These are phyloP conservation scores for Drosophila lacteicornis DNA, from an alignment of 1,140 invertebrate species.

Conservation along the genomic window DNA sequence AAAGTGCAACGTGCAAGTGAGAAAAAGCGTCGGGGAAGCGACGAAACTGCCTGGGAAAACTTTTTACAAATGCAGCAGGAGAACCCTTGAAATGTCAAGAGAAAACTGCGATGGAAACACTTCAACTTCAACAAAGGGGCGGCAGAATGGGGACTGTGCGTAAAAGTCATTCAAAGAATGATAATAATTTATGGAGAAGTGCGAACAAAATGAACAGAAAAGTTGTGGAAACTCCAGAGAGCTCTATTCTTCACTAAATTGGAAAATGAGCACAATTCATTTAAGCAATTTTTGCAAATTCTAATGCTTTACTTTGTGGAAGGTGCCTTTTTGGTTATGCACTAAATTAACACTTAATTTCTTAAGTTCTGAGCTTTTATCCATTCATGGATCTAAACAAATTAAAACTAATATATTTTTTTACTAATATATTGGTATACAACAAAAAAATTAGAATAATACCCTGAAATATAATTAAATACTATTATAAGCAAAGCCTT, in stretches of 20 bases:
- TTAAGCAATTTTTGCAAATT: slow-evolving; percentile 6
- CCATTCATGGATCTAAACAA: too few relatives aligned
- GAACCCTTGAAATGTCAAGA: slow-evolving; percentile 47
- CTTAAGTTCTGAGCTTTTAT: too few relatives aligned
- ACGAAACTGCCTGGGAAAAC: slow-evolving; percentile 13
- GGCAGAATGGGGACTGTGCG: slow-evolving; percentile 8
- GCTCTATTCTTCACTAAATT: slow-evolving; percentile 28
- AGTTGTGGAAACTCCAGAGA: background rate
- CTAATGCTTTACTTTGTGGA: background rate
- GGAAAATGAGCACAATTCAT: slow-evolving; percentile 18
- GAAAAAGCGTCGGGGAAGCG: slow-evolving; percentile 2
- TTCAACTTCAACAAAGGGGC: slow-evolving; percentile 19
- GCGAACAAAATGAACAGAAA: slow-evolving; percentile 18
- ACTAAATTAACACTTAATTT: background rate
- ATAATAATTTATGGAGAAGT: slow-evolving; percentile 43
- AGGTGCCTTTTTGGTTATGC: background rate
- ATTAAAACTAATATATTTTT: too few relatives aligned
- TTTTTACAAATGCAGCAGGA: slow-evolving; percentile 44
- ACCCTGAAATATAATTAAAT: too few relatives aligned
- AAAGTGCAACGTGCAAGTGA: slow-evolving; percentile 40
- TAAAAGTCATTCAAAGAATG: slow-evolving; percentile 24
- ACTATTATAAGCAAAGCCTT: too few relatives aligned
- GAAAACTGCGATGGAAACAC: slow-evolving; percentile 47
- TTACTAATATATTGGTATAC: too few relatives aligned
- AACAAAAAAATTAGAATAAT: too few relatives aligned